These are phyloP conservation scores for Hermaeophaga mercurialis DNA, from an alignment of 2,888 invertebrate species.

Conservation along the genomic window DNA sequence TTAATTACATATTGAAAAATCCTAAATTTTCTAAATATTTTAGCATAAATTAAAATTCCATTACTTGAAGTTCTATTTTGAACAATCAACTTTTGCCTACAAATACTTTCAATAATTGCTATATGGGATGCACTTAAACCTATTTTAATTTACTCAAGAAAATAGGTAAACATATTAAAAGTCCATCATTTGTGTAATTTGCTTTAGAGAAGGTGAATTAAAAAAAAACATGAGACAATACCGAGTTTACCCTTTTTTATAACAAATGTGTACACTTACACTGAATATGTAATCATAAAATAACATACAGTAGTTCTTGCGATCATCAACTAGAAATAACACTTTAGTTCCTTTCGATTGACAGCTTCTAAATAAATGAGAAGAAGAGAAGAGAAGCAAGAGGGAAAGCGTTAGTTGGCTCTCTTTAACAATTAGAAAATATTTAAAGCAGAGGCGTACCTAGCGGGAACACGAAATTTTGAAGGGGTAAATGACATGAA, in stretches of 20 bases:
- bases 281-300: constrained; percentile 8
- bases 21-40: no score
- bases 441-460: neutral
- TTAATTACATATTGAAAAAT: no score
- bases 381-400: neutral
- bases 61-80: no score
- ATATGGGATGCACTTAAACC: no score
- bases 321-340: constrained; percentile 6
- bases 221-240: neutral
- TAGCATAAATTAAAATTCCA: no score
- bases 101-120: no score
- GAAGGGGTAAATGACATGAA: no score
- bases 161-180: constrained; percentile 12
- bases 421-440: neutral
- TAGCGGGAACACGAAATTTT: no score
- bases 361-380: neutral
- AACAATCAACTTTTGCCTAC: no score
- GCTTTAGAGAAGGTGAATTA: constrained; percentile 3
- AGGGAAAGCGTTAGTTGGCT: neutral
- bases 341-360: constrained; percentile 1
- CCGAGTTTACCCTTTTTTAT: neutral
- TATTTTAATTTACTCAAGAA: neutral
- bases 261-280: neutral
- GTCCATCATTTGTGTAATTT: constrained; percentile 1
- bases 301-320: constrained; percentile 3